Evolutionary conservation across 92 coral and sea anemone species (phyloP), one percentile per base, ranked within the genome.

Genomic region (Palythoa grandiflora): DNA sequence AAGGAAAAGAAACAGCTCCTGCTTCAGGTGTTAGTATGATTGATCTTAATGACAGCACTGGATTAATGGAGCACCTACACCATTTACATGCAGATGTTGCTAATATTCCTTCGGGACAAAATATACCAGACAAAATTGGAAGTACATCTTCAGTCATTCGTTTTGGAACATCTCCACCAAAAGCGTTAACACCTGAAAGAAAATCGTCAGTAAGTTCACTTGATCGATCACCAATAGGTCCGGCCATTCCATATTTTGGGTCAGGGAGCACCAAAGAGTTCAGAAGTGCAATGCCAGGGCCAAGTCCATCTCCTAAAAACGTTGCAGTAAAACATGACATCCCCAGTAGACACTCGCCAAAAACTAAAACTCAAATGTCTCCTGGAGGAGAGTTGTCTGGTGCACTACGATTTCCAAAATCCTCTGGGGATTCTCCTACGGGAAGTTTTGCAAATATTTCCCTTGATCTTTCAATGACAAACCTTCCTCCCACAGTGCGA

Each of bases 401-500:
- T 0, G 50, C 75, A 5, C n/a, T 81, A 9, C 66, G 86, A n/a
- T 81, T 81, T 81, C 86, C 86, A 66, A 81, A 63, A 81, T 20
- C 75, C 15, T 63, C 81, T 15, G 86, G 68, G 28, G 89, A 75
- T 19, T 87, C 85, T 35, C 90, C 93, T 3, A 76, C 75, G 5
- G 85, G 91, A 35, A 37, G 85, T 61, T 79, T 65, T 14, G 51
- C 96, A 57, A 87, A 85, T 28, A 88, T 87, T 11, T 73, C 92
- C 14, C 89, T 95, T 17, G 98, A 97, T 63, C 91, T 97, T 20
- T 89, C 96, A 5, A 87, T 93, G 91, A 92, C 93, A 70, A 93
- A 92, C 83, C 92, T 97, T 35, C 99, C 99, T 38, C 97, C 96
- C 1, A 88, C 90, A 3, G 91, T 97, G 40, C 94, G 98, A 21